A percentile compares a stretch with the other conserved stretches of the same genome.
These are phyloP conservation scores for Drosophila simulans DNA, from an alignment of 1,140 invertebrate species.

Conservation along the genomic window DNA sequence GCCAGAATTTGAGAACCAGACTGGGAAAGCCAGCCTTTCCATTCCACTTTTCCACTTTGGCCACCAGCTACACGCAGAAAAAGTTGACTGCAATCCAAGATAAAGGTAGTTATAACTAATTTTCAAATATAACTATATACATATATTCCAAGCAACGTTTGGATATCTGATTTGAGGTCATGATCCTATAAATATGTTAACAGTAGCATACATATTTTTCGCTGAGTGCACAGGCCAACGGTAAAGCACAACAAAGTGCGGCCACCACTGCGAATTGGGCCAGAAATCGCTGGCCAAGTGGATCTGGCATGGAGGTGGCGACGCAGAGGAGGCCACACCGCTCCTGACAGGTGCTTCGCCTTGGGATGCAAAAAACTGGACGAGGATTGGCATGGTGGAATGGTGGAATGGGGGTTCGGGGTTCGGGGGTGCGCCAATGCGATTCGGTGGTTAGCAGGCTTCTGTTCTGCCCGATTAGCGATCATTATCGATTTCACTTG, in stretches of 20 bases:
- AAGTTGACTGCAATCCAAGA: not conserved
- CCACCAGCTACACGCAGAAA: constrained; percentile 29
- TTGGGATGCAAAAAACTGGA: not conserved
- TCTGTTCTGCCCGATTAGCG: constrained; percentile 36
- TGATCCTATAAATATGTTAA: not conserved
- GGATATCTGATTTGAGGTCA: too few relatives aligned
- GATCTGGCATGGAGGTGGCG: not conserved
- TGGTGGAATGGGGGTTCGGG: too few relatives aligned
- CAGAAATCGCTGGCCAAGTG: constrained; percentile 22
- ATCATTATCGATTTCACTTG: constrained; percentile 46
- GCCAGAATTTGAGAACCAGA: constrained; percentile 26
- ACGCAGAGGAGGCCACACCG: not conserved
- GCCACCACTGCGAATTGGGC: constrained; percentile 52
- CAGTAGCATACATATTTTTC: not conserved
- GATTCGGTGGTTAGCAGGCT: constrained; percentile 15
- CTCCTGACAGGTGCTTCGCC: constrained; percentile 22
- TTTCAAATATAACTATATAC: too few relatives aligned
- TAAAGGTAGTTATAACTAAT: too few relatives aligned
- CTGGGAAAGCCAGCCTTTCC: constrained; percentile 57
- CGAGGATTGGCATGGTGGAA: not conserved
- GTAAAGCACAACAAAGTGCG: constrained; percentile 37
- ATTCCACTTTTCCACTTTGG: constrained; percentile 75
- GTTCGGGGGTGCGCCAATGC: not conserved
- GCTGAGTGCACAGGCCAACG: constrained; percentile 19
- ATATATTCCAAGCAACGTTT: too few relatives aligned